These are phyloP conservation scores for Drosophila lacteicornis DNA, from an alignment of 1,140 invertebrate genomes.

Conservation along the genomic window DNA sequence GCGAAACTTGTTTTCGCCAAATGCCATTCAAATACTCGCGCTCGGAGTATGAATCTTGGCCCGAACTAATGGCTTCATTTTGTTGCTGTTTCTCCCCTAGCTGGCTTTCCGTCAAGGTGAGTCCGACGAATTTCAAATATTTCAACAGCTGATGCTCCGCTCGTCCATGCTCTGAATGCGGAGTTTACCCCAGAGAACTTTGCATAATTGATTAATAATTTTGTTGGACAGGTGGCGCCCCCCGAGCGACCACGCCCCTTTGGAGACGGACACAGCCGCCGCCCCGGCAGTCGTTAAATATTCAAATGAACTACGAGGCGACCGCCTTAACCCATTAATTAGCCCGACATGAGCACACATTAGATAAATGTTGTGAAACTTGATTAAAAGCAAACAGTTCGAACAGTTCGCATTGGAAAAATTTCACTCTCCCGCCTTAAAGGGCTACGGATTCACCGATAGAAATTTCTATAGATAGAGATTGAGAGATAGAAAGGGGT, in stretches of 20 bases:
- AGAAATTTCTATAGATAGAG: constrained; percentile 1
- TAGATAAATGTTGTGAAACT: constrained; percentile 45
- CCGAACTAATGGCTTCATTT: constrained; percentile 43
- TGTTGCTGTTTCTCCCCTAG: not conserved
- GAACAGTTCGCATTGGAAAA: constrained; percentile 16
- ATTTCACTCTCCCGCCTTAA: constrained; percentile 22
- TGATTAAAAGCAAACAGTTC: constrained; percentile 46
- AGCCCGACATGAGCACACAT: constrained; percentile 28
- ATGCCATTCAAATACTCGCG: constrained; percentile 23
- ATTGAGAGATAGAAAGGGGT: constrained; percentile 1
- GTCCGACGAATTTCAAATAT: constrained; percentile 17
- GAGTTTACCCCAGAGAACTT: constrained; percentile 40
- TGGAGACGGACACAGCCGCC: not conserved
- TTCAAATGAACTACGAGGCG: constrained; percentile 50
- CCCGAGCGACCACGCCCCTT: constrained; percentile 24
- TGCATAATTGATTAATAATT: constrained; percentile 64
- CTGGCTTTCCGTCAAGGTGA: constrained; percentile 27
- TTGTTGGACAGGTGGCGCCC: constrained; percentile 50
- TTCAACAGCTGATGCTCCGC: constrained; percentile 26
- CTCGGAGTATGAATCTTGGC: constrained; percentile 23
- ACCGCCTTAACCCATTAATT: constrained; percentile 49
- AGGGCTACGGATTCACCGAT: constrained; percentile 4
- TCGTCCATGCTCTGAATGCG: not conserved
- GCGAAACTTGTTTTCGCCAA: constrained; percentile 50
- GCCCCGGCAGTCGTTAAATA: constrained; percentile 38